phyloP scores from a whole-genome alignment of 2,797 vertebrate genomes.

The Poeciliopsis paucimaculata region DNA sequence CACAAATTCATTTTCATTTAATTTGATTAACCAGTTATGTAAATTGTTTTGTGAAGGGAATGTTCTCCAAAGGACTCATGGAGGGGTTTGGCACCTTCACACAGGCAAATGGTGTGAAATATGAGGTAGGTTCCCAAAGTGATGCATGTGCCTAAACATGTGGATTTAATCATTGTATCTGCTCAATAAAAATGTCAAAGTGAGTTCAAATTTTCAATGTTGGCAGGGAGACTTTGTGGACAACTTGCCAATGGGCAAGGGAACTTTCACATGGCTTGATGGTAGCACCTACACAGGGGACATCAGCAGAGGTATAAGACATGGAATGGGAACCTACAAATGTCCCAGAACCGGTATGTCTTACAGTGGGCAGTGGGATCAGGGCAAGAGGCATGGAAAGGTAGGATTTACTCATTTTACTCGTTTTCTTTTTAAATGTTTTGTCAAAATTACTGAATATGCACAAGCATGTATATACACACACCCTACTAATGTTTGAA shows the following conservation, averaged over 20 bases:
- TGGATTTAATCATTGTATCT: background rate
- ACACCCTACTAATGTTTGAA: background rate
- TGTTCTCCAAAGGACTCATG: conserved; percentile 88
- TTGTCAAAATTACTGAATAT: background rate
- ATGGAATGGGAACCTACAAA: conserved; percentile 85
- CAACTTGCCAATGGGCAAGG: conserved; percentile 82
- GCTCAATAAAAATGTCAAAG: background rate
- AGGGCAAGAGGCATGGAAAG: conserved; percentile 88
- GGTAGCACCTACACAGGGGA: conserved; percentile 88
- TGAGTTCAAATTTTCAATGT: conserved; percentile 19
- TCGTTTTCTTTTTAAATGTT: background rate
- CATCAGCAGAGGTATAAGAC: conserved; percentile 79
- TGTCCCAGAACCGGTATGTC: conserved; percentile 68
- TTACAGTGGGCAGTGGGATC: conserved; percentile 88
- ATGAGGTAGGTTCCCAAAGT: conserved; percentile 81
- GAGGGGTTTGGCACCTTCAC: conserved; percentile 86
- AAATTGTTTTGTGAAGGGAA: conserved; percentile 80
- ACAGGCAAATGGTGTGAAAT: conserved; percentile 85
- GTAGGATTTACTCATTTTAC: conserved; percentile 63
- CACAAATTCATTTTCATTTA: background rate
- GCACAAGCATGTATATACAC: background rate
- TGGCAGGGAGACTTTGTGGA: conserved; percentile 86
- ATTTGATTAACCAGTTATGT: background rate
- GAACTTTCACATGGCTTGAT: conserved; percentile 86
- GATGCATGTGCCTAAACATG: background rate